Percentiles rank a stretch among this genome's conserved stretches.
These are phyloP conservation scores for Caenorhabditis elegans DNA, from an alignment of 1,140 invertebrate genomes.

Conservation along the genomic window WBcel235 BX284605.5:11553501-11554000, in stretches of 20 bases:
- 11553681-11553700: not conserved
- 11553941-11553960: not conserved
- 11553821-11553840: not conserved
- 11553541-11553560: not conserved
- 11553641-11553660: too few species aligned
- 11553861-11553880: not conserved
- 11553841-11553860: not conserved
- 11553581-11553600: not conserved
- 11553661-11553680: too few species aligned
- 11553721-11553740: not conserved
- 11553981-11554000: not conserved
- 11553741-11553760: not conserved
- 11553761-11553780: not conserved
- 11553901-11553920: not conserved
- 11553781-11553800: not conserved
- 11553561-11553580: too few species aligned
- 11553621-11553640: too few species aligned
- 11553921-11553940: not conserved
- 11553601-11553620: too few species aligned
- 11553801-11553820: not conserved
- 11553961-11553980: conserved; percentile 3
- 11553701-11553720: not conserved
- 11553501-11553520: not conserved
- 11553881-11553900: not conserved
- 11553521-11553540: not conserved